phyloP scores from a whole-genome alignment of 2,797 vertebrate species.

The Pteropus rufus region DNA sequence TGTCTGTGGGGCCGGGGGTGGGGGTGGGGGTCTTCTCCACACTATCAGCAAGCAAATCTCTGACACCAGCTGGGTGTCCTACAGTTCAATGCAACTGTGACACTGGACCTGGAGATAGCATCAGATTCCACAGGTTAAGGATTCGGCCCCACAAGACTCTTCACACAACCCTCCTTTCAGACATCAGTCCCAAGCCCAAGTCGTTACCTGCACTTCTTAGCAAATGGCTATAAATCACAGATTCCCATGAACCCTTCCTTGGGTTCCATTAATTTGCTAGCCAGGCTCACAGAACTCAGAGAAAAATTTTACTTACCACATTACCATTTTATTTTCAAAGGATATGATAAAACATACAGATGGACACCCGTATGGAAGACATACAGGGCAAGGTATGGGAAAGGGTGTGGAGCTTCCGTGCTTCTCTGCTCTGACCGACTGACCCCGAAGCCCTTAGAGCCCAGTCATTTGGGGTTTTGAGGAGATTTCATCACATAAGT shows the following conservation, averaged over 20 bases:
- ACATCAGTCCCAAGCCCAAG: accelerated
- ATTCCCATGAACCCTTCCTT: background rate
- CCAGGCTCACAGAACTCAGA: background rate
- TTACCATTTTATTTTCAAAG: background rate
- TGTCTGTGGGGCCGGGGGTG: too few relatives aligned
- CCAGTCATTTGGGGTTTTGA: background rate
- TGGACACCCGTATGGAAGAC: background rate
- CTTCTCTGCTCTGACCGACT: background rate
- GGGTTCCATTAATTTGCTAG: background rate
- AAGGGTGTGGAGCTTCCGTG: too few relatives aligned
- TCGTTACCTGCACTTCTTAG: background rate
- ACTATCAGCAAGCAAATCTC: background rate
- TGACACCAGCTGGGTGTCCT: background rate
- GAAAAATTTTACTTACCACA: background rate
- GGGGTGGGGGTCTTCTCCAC: too few relatives aligned
- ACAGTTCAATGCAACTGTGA: background rate
- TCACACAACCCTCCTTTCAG: background rate
- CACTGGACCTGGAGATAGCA: background rate
- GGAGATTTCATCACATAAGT: background rate
- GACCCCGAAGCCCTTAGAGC: background rate
- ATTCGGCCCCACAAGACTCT: too few relatives aligned
- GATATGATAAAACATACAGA: background rate
- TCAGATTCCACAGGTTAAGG: background rate
- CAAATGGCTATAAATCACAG: background rate
- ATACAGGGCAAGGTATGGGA: background rate